Base-by-base conservation (phyloP, 2,113 vertebrate genomes). In the Lepus europaeus region DNA sequence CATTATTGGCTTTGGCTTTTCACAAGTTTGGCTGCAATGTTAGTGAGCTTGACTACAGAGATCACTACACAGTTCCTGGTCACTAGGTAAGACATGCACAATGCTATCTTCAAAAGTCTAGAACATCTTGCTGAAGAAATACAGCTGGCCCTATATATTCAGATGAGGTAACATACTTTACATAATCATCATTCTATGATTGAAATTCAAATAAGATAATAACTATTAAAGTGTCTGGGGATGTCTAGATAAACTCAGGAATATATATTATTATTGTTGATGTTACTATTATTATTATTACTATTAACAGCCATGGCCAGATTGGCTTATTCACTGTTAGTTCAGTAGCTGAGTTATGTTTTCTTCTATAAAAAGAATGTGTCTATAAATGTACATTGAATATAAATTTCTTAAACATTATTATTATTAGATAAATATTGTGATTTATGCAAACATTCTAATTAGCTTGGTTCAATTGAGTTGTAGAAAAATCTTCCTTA, bases 361-460 rank as follows among this genome's bases (percentile, higher is more conserved):
- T 90, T 69, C 66, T 79, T 90, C 33, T 79, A 51, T 78, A 88
- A 90, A 93, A 94, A 89, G 69, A 80, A 89, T 80, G 11, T 92
- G 66, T 89, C 45, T 93, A 22, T 90, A 94, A 93, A 93, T 87
- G 56, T 73, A 36, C 36, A 19, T 20, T 72, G 92, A 89, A 85
- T 93, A 72, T 88, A 95, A 49, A 87, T 73, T 89, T 72, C 66
- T 68, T 81, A 80, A 86, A 39, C 39, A 86, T 91, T 89, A 94
- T 91, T 89, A 89, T 88, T 91, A 90, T 92, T 90, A 96, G 85
- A 78, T 88, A 95, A 97, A 97, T 84, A 97, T 63, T 97, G 49
- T 85, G 94, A 76, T 76, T 93, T 87, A 95, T 86, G 88, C 45
- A 72, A 74, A 95, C 33, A 76, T 72, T 87, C 85, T 94, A 97